Evolutionary conservation across 2,888 invertebrate species (phyloP), one percentile per base, ranked within the genome.

Genomic region (Gibbula magus): DNA sequence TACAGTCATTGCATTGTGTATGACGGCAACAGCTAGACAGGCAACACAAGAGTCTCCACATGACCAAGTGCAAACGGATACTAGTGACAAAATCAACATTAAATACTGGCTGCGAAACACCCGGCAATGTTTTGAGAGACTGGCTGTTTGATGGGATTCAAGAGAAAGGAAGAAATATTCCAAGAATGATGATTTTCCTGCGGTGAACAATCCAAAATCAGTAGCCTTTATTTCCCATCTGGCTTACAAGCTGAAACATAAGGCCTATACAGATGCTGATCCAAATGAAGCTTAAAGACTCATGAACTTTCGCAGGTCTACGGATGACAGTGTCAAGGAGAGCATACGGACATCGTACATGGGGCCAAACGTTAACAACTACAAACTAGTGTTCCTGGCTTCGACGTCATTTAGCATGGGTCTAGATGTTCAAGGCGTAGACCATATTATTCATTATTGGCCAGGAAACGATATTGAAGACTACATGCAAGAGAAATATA

Each of bases 351-450:
- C 20, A 0, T 56, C 77, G 1, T 77, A 61, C 39, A 25, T 61
- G 22, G 70, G 70, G 29, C 51, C 45, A 45, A 2, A 25, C n/a
- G n/a, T n/a, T n/a, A n/a, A n/a, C 22, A 53, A 70, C 4, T 20
- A 16, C n/a, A 78, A 45, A 13, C 20, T 70, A 18, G 78, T 78
- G 18, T 32, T 77, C 7, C 66, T 77, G n/a, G n/a, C 3, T 29
- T 67, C 83, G 32, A 82, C 79, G 4, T 80, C 83, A 4, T 83
- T 82, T 45, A 78, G 74, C 51, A 32, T 67, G 83, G 83, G 83
- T 4, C 80, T 83, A 13, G 80, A 77, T 45, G 13, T 45, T 8
- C 5, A 45, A 45, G 45, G 45, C 10, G 45, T 45, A 1, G 45
- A 45, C 13, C 10, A 45, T 45, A 13, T 45, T 13, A 45, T 45